These are phyloP conservation scores for Apostichopus parvimensis DNA, from an alignment of 35 echinoderm and acorn worm species.

Conservation along the genomic window DNA sequence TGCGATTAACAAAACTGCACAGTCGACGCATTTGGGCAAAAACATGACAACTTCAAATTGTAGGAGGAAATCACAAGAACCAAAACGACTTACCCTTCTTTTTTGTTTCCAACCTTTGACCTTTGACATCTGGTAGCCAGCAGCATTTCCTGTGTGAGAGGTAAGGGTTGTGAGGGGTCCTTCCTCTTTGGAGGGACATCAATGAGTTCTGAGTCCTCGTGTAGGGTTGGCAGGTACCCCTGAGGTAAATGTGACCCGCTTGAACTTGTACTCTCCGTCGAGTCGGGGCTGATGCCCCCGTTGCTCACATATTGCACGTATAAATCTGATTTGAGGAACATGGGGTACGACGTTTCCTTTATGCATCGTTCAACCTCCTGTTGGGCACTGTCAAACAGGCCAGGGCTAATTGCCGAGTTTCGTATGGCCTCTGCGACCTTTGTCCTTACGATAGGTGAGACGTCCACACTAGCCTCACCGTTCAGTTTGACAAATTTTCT, in stretches of 20 bases:
- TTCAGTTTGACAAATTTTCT: conserved; percentile 92
- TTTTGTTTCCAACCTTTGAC: conserved; percentile 58
- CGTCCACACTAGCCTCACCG: conserved; percentile 70
- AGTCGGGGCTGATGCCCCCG: conserved; percentile 84
- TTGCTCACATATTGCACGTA: conserved; percentile 99
- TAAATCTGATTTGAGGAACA: conserved; percentile 91
- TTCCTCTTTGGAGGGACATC: conserved; percentile 48
- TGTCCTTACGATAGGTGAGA: conserved; percentile 62
- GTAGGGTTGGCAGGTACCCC: conserved; percentile 83
- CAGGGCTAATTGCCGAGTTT: conserved; percentile 55
- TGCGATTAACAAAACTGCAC: too few species aligned
- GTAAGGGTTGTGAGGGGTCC: conserved; percentile 46
- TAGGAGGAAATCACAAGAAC: too few species aligned
- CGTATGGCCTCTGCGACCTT: conserved; percentile 68
- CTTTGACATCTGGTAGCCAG: conserved; percentile 67
- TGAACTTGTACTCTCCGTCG: conserved; percentile 80
- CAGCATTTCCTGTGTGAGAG: conserved; percentile 79
- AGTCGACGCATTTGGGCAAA: too few species aligned
- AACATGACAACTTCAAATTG: too few species aligned
- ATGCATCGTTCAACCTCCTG: conserved; percentile 81
- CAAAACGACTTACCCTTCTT: conserved; percentile 70
- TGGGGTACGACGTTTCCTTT: conserved; percentile 80
- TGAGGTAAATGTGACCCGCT: conserved; percentile 58
- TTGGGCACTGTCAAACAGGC: conserved; percentile 83
- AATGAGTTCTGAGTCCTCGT: conserved; percentile 88